Evolutionary conservation across 2,888 invertebrate species (phyloP), one percentile per base, ranked within the genome.

Genomic region (Periphyllus acericola): DNA sequence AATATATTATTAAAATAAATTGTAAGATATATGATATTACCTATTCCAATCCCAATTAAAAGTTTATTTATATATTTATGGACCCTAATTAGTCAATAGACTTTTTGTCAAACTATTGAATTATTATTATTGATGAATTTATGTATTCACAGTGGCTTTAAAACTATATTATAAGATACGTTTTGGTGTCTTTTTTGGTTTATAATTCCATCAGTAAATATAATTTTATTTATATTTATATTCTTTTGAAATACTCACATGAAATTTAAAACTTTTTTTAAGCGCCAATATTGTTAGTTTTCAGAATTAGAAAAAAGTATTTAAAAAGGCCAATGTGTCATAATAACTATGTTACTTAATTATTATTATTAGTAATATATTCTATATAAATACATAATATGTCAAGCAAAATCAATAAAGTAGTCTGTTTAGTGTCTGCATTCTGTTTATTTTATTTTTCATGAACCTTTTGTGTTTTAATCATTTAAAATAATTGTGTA

Each of bases 311-410:
- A 80, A 72, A 36, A 29, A 80, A 66, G 79, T 66, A 46, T 32
- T 81, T 80, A 3, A 85, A 85, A 78, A 36, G 78, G 52, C 85
- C 85, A 74, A 55, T 60, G 86, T 86, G 60, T 74, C 80, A 86
- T 86, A 46, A 46, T 46, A 86, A 72, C 71, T 86, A 74, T 80
- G 55, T 72, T 60, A 60, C 60, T 60, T 86, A 86, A 86, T 86
- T 86, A 86, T 86, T 79, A 86, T 80, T 86, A 87, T n/a, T 87
- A 87, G 55, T 66, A 75, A 66, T 72, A 81, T 87, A 74, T 72
- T 46, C 40, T 86, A 60, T 86, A 86, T 55, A 80, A 55, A 55
- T 79, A 55, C 71, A 40, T 81, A 66, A 85, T 83, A 78, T 81
- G 80, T 87, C 81, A 81, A 36, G 36, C 21, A 71, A 71, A 78